These are phyloP conservation scores for Gnathonemus longibarbis DNA, from an alignment of 2,113 vertebrate species.

Conservation along the genomic window DNA sequence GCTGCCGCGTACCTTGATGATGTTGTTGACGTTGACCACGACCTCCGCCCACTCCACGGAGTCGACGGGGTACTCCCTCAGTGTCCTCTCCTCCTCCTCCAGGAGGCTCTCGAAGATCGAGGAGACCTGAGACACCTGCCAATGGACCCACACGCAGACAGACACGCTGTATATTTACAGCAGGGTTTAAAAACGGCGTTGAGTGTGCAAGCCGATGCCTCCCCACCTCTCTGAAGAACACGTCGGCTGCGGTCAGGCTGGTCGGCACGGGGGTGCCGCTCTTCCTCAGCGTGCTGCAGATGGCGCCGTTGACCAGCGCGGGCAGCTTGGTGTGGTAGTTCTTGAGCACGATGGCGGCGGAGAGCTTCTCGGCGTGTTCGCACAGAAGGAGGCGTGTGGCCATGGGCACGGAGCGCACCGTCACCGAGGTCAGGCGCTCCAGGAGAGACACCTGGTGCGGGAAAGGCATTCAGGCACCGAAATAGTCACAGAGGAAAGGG, in stretches of 20 bases:
- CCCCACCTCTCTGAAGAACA: conserved; percentile 90
- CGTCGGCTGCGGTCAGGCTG: conserved; percentile 81
- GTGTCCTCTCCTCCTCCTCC: conserved; percentile 78
- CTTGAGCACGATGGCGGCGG: conserved; percentile 76
- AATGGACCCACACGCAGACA: background rate
- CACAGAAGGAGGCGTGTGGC: conserved; percentile 81
- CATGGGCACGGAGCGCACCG: conserved; percentile 62
- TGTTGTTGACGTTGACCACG: conserved; percentile 72
- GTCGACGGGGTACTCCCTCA: conserved; percentile 66
- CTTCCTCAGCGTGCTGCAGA: conserved; percentile 65
- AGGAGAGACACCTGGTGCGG: conserved; percentile 73
- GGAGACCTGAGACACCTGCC: conserved; percentile 87
- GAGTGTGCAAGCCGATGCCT: no score
- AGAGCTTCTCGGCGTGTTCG: conserved; percentile 86
- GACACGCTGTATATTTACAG: background rate
- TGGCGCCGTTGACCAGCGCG: conserved; percentile 75
- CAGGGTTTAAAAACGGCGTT: background rate
- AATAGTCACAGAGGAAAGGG: background rate
- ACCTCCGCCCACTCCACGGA: conserved; percentile 78
- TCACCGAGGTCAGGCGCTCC: conserved; percentile 62
- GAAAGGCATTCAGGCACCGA: background rate
- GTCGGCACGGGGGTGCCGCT: conserved; percentile 56
- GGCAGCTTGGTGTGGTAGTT: conserved; percentile 78
- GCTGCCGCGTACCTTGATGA: conserved; percentile 32
- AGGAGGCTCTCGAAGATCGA: conserved; percentile 81